These are phyloP conservation scores for Camptogramma bilineatum DNA, from an alignment of 2,888 invertebrate genomes.

Conservation along the genomic window DNA sequence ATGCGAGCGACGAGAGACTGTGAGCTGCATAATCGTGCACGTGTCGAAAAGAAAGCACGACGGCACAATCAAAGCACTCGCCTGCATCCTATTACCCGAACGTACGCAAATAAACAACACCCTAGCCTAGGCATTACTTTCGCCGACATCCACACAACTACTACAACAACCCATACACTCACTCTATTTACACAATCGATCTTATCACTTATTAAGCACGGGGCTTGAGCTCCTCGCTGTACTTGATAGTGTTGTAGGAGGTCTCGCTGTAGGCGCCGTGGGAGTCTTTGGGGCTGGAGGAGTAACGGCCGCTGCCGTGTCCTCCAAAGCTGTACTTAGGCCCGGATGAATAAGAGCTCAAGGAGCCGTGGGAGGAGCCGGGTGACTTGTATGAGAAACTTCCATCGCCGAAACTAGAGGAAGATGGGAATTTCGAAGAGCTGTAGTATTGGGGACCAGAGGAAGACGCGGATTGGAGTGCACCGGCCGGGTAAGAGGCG, in stretches of 20 bases:
- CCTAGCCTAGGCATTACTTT: constrained; percentile 50
- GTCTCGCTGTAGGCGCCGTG: constrained; percentile 76
- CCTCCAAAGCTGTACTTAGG: constrained; percentile 71
- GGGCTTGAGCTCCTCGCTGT: constrained; percentile 80
- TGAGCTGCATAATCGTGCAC: constrained; percentile 59
- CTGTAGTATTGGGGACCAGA: constrained; percentile 68
- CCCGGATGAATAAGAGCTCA: constrained; percentile 65
- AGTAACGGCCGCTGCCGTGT: constrained; percentile 61
- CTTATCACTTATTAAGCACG: constrained; percentile 58
- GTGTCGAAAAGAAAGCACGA: constrained; percentile 69
- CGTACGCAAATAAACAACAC: constrained; percentile 48
- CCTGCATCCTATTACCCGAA: constrained; percentile 64
- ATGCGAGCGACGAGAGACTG: constrained; percentile 47
- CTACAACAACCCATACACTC: constrained; percentile 45
- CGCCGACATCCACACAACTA: constrained; percentile 41
- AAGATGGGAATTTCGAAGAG: constrained; percentile 61
- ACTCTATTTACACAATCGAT: constrained; percentile 61
- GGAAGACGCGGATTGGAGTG: constrained; percentile 67
- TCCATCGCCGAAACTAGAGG: constrained; percentile 62
- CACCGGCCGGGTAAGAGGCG: constrained; percentile 59
- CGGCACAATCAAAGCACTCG: constrained; percentile 52
- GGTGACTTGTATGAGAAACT: constrained; percentile 69
- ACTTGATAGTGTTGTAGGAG: constrained; percentile 81
- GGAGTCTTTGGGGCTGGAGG: constrained; percentile 63
- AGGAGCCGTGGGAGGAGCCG: constrained; percentile 60